phyloP scores from a whole-genome alignment of 2,797 vertebrate genomes.

The Etheostoma nigrum region DNA sequence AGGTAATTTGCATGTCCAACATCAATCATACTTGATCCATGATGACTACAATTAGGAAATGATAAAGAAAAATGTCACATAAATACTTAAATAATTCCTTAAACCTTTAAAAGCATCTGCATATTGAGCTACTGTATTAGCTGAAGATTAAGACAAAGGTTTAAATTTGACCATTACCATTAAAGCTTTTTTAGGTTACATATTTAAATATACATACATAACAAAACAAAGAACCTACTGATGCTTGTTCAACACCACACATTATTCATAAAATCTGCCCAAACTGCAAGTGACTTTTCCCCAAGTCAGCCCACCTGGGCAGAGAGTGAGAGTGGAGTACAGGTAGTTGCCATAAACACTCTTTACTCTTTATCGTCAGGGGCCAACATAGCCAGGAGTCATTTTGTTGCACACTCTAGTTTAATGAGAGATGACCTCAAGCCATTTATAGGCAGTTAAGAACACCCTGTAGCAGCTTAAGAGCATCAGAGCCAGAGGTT shows the following conservation, averaged over 20 bases:
- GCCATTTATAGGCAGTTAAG: constrained; percentile 79
- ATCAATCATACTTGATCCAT: constrained; percentile 22
- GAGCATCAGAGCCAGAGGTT: constrained; percentile 60
- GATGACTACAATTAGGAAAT: constrained; percentile 9
- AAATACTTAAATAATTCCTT: background rate
- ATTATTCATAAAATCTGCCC: constrained; percentile 6
- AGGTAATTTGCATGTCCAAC: constrained; percentile 41
- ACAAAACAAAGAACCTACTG: constrained; percentile 9
- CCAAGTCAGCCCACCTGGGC: constrained; percentile 55
- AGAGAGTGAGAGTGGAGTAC: constrained; percentile 47
- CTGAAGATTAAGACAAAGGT: background rate
- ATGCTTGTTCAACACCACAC: background rate
- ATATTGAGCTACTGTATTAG: background rate
- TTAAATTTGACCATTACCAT: constrained; percentile 9
- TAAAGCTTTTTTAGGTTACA: background rate
- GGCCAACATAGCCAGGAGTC: constrained; percentile 58
- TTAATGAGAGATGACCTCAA: constrained; percentile 81
- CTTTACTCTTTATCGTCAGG: constrained; percentile 60
- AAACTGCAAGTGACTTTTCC: constrained; percentile 34
- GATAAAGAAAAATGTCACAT: background rate
- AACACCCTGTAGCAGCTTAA: constrained; percentile 65
- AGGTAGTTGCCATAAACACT: constrained; percentile 74
- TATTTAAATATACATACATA: background rate
- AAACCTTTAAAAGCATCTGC: constrained; percentile 8
- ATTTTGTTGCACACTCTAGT: constrained; percentile 71